phyloP scores from a whole-genome alignment of 1,140 invertebrate genomes.

The Drosophila ohnishii region DNA sequence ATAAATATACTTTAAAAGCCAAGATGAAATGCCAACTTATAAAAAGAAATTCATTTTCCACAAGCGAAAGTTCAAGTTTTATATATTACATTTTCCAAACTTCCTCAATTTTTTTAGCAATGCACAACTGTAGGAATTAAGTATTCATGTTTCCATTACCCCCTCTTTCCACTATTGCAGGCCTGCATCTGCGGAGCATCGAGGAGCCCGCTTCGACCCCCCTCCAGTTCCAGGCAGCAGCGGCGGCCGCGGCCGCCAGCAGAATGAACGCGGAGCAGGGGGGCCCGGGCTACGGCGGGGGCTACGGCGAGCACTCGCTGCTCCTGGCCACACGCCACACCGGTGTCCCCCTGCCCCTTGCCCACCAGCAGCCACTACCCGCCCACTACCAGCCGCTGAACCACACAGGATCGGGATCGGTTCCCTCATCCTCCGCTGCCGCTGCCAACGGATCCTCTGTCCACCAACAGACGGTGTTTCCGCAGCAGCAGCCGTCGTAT shows the following conservation, averaged over 20 bases:
- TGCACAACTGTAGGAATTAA: constrained; percentile 25
- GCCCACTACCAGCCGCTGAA: constrained; percentile 64
- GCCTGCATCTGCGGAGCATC: constrained; percentile 91
- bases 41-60: neutral
- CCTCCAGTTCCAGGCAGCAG: constrained; percentile 50
- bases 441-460: constrained; percentile 45
- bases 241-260: constrained; percentile 20
- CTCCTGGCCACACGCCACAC: constrained; percentile 83
- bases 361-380: constrained; percentile 72
- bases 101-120: neutral
- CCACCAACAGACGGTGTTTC: constrained; percentile 32
- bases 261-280: constrained; percentile 88
- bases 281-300: constrained; percentile 84
- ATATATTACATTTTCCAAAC: neutral
- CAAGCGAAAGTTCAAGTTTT: neutral
- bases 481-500: constrained; percentile 34
- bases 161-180: constrained; percentile 83
- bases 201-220: constrained; percentile 86
- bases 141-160: constrained; percentile 43
- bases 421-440: constrained; percentile 44
- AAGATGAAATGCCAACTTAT: too few species aligned
- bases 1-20: too few species aligned
- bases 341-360: constrained; percentile 84
- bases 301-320: constrained; percentile 81
- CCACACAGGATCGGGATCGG: constrained; percentile 37